Evolutionary conservation across 2,888 invertebrate species (phyloP), one percentile per base, ranked within the genome.

Genomic region (Sphinx pinastri): DNA sequence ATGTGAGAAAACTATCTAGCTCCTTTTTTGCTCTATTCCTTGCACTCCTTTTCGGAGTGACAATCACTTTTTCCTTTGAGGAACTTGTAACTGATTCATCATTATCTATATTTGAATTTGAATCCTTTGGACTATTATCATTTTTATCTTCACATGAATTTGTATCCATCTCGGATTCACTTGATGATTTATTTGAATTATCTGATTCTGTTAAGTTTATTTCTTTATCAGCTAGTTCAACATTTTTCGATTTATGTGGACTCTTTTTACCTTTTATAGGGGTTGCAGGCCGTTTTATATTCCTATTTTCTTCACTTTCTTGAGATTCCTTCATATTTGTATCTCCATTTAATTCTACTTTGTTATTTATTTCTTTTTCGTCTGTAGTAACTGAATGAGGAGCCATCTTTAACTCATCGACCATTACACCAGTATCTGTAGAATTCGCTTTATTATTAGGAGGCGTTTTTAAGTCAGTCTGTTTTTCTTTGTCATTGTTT

Each of bases 41-140:
- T 0, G 81, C 70, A 75, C 83, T 89, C 52, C 87, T 81, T 76
- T 88, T 91, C 13, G 89, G 88, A 52, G 88, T 89, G 6, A 79
- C 71, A 13, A 74, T 68, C 49, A 58, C 70, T 51, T 75, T 74
- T 66, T 66, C 71, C 57, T 67, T 68, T 70, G 71, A 67, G 57
- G 59, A 45, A 73, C 76, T 75, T 38, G 68, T 68, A 6, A 54
- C 67, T 51, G 66, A 14, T 66, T 71, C 68, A 16, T 68, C 45
- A 51, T n/a, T 31, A n/a, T 59, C 31, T 59, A 54, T 45, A 14
- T 52, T 31, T 45, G 51, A 51, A 5, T 66, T 66, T 71, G 71
- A 68, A 12, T 58, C 55, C 60, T 72, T 70, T 38, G 70, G 51
- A 11, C n/a, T 31, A 60, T 68, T 73, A 45, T 11, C 2, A 69